Evolutionary conservation across 2,888 invertebrate genomes (phyloP).

Genomic region (Melangyna quadrimaculata): DNA sequence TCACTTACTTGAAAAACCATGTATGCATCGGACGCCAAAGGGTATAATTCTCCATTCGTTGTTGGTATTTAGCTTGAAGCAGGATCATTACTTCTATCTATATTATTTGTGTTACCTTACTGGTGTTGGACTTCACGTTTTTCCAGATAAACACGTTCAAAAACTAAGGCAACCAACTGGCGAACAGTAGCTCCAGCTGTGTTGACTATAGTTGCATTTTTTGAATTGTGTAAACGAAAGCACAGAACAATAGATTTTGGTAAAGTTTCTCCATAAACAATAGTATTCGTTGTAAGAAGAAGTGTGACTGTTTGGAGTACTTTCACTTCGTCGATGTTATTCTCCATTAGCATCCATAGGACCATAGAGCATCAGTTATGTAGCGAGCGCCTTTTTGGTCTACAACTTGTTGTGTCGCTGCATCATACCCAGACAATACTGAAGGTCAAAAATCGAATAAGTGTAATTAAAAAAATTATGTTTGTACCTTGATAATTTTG

Average conservation of each 20-base stretch:
- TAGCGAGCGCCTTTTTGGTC: conserved; percentile 96
- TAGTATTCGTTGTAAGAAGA: conserved; percentile 95
- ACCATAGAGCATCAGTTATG: conserved; percentile 96
- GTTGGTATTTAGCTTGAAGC: conserved; percentile 66
- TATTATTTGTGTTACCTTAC: conserved; percentile 38
- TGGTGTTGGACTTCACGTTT: conserved; percentile 75
- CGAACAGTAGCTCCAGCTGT: conserved; percentile 99
- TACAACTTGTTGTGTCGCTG: conserved; percentile 93
- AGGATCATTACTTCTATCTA: conserved; percentile 56
- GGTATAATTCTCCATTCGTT: conserved; percentile 85
- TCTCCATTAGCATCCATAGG: conserved; percentile 95
- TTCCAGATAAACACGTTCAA: conserved; percentile 87
- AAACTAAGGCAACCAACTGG: conserved; percentile 95
- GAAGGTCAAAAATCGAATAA: conserved; percentile 73
- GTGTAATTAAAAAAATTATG: neutral
- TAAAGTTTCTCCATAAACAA: conserved; percentile 96
- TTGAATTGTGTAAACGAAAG: conserved; percentile 97
- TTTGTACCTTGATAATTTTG: conserved; percentile 94
- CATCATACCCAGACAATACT: conserved; percentile 96
- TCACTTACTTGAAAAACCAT: conserved; percentile 94
- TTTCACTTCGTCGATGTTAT: conserved; percentile 97
- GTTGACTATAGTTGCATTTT: conserved; percentile 96
- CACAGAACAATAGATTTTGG: conserved; percentile 96
- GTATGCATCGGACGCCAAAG: conserved; percentile 96
- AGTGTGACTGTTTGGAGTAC: conserved; percentile 97